Evolutionary conservation across 2,888 invertebrate genomes (phyloP), one percentile per base, ranked within the genome.

Genomic region (Brachypterus glaber): DNA sequence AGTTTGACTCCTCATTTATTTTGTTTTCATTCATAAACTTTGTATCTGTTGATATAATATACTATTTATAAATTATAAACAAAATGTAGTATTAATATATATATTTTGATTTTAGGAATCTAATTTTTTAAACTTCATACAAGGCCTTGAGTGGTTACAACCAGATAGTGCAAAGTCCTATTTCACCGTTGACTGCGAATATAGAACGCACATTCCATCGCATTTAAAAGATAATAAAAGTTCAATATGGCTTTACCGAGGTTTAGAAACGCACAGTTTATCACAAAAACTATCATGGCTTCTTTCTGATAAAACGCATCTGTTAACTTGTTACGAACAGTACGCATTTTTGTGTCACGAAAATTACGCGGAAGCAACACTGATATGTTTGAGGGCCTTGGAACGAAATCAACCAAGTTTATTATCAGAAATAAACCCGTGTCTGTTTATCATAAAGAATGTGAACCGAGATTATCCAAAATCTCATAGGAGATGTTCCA

Each of bases 371-470:
- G 76, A 76, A 50, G 74, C 77, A 2, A 65, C 75, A 2, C 63
- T 79, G 26, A 72, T 77, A 24, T 79, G 78, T 51, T 62, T 80
- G 29, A 69, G 71, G 48, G 77, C 79, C 14, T 70, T 79, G 1
- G 79, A 80, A 60, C 64, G 73, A 33, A 75, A 76, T 55, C 76
- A 77, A 51, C 70, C 72, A 15, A 70, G 71, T 39, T 55, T 79
- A 30, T 63, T 80, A 21, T 72, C 74, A 7, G 78, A 79, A 60
- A 74, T 80, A 35, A 72, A 77, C 56, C 70, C 73, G 2, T 63
- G 67, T 43, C 64, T 78, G 26, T 67, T 66, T 54, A 39, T 59
- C 38, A 46, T 55, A 26, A 57, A 59, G 45, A 51, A 50, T 2
- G 55, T 48, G 39, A 49, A 55, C 17, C 53, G 55, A 43, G 55